These are phyloP conservation scores for Numida meleagris DNA, from an alignment of 2,113 vertebrate species.

Conservation along the genomic window DNA sequence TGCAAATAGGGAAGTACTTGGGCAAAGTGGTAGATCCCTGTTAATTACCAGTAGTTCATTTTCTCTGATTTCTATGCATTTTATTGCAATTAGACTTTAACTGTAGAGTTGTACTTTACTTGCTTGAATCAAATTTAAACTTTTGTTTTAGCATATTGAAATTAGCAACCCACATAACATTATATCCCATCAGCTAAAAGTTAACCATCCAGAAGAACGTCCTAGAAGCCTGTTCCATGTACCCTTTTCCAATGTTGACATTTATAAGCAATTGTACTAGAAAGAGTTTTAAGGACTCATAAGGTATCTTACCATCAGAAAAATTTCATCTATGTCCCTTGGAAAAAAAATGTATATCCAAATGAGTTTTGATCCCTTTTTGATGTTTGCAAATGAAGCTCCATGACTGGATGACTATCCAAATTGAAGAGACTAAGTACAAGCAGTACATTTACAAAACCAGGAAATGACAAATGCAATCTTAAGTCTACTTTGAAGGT, in stretches of 20 bases:
- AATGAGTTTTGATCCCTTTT: neutral
- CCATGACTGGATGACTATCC: neutral
- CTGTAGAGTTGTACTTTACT: neutral
- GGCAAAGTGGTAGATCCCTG: neutral
- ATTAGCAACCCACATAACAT: neutral
- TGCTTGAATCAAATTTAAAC: neutral
- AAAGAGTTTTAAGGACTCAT: neutral
- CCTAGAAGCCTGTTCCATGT: neutral
- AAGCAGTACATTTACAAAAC: neutral
- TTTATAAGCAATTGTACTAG: neutral
- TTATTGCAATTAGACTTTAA: neutral
- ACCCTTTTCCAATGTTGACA: neutral
- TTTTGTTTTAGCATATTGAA: neutral
- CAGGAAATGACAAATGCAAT: neutral
- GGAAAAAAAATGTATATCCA: neutral
- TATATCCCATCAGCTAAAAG: neutral
- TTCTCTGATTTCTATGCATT: neutral
- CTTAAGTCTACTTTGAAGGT: neutral
- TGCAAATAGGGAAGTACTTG: neutral
- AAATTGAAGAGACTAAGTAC: neutral
- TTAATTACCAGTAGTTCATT: neutral
- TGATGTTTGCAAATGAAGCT: neutral
- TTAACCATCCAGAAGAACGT: neutral
- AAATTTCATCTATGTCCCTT: neutral
- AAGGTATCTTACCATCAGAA: neutral